Percentiles rank a stretch among this genome's conserved stretches.
phyloP scores from a whole-genome alignment of 2,888 invertebrate genomes.

The Polietes domitor region DNA sequence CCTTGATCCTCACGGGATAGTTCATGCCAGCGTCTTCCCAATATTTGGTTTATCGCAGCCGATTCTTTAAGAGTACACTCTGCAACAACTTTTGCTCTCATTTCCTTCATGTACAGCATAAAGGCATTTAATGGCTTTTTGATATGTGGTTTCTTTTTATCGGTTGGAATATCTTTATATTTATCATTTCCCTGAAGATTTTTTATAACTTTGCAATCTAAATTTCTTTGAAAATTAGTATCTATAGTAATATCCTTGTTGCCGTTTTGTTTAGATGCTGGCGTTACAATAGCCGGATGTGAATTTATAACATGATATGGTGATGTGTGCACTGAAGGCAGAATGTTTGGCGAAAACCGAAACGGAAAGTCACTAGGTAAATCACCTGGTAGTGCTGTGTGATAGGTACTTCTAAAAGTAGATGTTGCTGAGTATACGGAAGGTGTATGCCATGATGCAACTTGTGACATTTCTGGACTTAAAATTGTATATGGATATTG shows the following conservation, averaged over 20 bases:
- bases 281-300: conserved; percentile 89
- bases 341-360: conserved; percentile 95
- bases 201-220: conserved; percentile 82
- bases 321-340: conserved; percentile 89
- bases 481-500: conserved; percentile 98
- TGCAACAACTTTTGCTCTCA: conserved; percentile 98
- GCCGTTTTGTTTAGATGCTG: conserved; percentile 89
- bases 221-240: conserved; percentile 83
- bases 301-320: conserved; percentile 87
- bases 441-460: conserved; percentile 96
- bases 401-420: conserved; percentile 96
- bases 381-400: conserved; percentile 93
- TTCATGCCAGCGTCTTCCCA: conserved; percentile 99
- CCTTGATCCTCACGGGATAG: conserved; percentile 99
- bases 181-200: conserved; percentile 81
- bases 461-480: conserved; percentile 96
- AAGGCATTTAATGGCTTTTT: conserved; percentile 99
- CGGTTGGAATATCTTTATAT: conserved; percentile 82
- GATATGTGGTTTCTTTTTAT: conserved; percentile 97
- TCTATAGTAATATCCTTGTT: conserved; percentile 85
- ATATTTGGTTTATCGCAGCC: conserved; percentile 99
- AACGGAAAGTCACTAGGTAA: conserved; percentile 87
- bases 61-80: conserved; percentile 99
- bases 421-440: conserved; percentile 95
- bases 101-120: conserved; percentile 99